These are phyloP conservation scores for Siniperca undulata DNA, from an alignment of 2,797 vertebrate species.

Conservation along the genomic window DNA sequence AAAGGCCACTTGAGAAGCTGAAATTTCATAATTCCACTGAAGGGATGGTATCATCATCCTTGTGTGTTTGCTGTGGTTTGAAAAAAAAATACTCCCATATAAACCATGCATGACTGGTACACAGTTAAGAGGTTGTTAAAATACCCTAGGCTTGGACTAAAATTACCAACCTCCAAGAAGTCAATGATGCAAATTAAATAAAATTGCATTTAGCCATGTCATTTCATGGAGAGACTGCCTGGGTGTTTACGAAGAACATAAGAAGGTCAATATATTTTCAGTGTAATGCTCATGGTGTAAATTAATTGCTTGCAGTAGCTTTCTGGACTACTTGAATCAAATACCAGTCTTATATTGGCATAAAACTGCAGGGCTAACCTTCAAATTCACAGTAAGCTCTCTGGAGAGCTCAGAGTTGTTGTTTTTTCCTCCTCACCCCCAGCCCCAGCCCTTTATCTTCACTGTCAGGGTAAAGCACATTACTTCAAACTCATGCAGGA, in stretches of 20 bases:
- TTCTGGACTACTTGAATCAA: conserved; percentile 65
- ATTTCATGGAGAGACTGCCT: conserved; percentile 60
- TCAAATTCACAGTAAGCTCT: conserved; percentile 70
- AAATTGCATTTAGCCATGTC: conserved; percentile 64
- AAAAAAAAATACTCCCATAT: conserved; percentile 21
- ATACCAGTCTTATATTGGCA: conserved; percentile 53
- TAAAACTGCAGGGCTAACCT: conserved; percentile 70
- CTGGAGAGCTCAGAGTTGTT: conserved; percentile 52
- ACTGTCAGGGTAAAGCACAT: conserved; percentile 79
- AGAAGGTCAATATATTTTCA: conserved; percentile 67
- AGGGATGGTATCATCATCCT: conserved; percentile 14
- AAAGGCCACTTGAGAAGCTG: conserved; percentile 10
- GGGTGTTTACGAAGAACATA: conserved; percentile 59
- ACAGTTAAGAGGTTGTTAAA: conserved; percentile 50
- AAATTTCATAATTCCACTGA: conserved; percentile 16
- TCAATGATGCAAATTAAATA: conserved; percentile 66
- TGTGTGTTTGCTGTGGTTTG: conserved; percentile 32
- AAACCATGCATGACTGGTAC: conserved; percentile 32
- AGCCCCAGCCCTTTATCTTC: conserved; percentile 71
- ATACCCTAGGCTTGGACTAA: conserved; percentile 39
- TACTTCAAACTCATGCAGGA: conserved; percentile 76
- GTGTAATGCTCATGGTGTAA: conserved; percentile 56
- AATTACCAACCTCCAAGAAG: conserved; percentile 44
- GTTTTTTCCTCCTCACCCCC: conserved; percentile 49
- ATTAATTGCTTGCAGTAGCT: conserved; percentile 69